Evolutionary conservation across 2,113 vertebrate species (phyloP).

Genomic region (Pelecanus crispus): DNA sequence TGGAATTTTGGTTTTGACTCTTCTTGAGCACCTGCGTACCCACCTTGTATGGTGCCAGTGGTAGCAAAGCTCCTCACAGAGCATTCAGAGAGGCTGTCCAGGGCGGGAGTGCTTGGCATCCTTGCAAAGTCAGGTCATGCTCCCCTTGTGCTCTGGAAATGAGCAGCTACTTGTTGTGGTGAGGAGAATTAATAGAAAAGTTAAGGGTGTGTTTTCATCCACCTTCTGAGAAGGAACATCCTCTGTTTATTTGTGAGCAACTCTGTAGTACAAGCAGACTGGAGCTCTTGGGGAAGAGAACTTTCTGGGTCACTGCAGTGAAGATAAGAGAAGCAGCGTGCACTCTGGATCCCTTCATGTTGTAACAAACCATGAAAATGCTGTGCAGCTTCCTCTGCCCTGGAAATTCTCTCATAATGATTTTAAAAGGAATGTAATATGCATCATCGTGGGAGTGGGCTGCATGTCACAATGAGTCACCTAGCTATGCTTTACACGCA

Average conservation of each 20-base stretch:
- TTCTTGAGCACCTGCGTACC: background rate
- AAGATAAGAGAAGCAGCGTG: background rate
- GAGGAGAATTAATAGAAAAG: background rate
- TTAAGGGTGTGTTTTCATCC: background rate
- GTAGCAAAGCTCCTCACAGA: background rate
- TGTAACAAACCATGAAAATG: background rate
- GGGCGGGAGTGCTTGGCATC: background rate
- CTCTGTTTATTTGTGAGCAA: background rate
- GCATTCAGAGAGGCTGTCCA: background rate
- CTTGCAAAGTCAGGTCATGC: background rate
- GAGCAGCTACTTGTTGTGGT: background rate
- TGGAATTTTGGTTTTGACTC: background rate
- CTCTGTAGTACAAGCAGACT: background rate
- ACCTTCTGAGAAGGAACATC: background rate
- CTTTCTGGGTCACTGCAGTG: background rate
- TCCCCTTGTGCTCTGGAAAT: background rate
- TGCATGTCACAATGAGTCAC: background rate
- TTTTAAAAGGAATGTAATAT: background rate
- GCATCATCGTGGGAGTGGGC: background rate
- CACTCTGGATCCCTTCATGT: background rate
- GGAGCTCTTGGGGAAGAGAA: background rate
- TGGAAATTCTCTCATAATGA: background rate
- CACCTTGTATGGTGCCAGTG: background rate
- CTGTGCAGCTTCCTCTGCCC: background rate
- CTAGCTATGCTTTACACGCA: background rate